These are phyloP conservation scores for Prenolepis imparis DNA, from an alignment of 2,888 invertebrate genomes.

Conservation along the genomic window DNA sequence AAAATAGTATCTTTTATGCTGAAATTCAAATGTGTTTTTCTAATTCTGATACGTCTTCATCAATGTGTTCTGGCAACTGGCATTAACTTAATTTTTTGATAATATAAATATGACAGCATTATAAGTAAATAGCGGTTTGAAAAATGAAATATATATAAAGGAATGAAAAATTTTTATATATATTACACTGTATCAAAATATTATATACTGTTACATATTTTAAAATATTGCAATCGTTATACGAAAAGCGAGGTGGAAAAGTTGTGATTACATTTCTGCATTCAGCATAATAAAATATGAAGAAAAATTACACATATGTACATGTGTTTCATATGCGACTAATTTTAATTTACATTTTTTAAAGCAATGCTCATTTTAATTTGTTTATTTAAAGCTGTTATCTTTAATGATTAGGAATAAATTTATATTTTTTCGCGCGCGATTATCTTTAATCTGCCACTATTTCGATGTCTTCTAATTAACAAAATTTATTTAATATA, in stretches of 20 bases:
- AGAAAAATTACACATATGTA: background rate
- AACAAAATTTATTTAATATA: background rate
- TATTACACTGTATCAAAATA: too few species aligned
- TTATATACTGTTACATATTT: background rate
- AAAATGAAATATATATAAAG: background rate
- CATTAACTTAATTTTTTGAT: background rate
- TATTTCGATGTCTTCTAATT: background rate
- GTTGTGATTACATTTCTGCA: background rate
- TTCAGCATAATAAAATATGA: background rate
- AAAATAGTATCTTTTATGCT: background rate
- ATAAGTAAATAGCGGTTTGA: background rate
- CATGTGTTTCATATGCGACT: background rate
- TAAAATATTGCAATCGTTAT: background rate
- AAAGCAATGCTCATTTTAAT: background rate
- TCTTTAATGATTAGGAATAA: background rate
- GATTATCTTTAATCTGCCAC: background rate
- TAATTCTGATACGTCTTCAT: background rate
- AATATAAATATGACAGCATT: background rate
- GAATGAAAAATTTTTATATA: background rate
- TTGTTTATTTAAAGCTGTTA: background rate
- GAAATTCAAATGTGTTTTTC: background rate
- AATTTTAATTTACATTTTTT: background rate
- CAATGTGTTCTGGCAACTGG: background rate
- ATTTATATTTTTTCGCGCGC: background rate
- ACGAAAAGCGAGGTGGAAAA: background rate